Evolutionary conservation across 37 sponge, comb jelly and placozoan genomes (phyloP), one percentile per base, ranked within the genome.

Genomic region (Hexactinellida sp.): DNA sequence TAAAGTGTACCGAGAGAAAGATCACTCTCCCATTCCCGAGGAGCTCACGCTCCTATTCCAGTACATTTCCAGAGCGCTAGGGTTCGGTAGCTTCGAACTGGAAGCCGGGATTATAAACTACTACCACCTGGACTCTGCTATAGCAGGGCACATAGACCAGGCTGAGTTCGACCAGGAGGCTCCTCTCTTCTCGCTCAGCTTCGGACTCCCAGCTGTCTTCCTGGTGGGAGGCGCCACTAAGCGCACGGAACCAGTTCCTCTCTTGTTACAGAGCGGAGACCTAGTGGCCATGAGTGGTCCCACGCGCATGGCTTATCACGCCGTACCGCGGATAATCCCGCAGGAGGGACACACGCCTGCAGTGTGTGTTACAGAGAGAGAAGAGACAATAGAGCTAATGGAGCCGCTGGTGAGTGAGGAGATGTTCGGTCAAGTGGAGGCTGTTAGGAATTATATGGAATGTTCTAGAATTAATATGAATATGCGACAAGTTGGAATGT

Each of bases 61-160:
- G 76, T 39, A 83, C 25, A 13, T 39, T 23, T 52, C 39, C 19
- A 83, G 5, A 24, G 28, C 28, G 5, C 28, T 83, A 9, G n/a
- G 24, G 47, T 83, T 37, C 47, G 34, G 13, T 3, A 23, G 52
- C 1, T 86, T 88, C 35, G 37, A 54, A 36, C 71, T 88, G 7
- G 91, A 99, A 90, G 94, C 99, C 30, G 93, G 87, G 37, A 94
- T 99, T 55, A 91, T 99, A 0, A 99, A 99, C 88, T 99, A 91
- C 88, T 99, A 99, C 52, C 92, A 94, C 84, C 87, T 94, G 30
- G 95, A 92, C 83, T 94, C 97, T 1, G 92, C 96, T 19, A 89
- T 99, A 24, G 89, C 93, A 1, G 97, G 97, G 10, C 99, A 99
- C 86, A 94, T 93, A 1, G 99, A 99, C 85, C 96, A 99, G 38